Percentiles rank a stretch among this genome's conserved stretches.
Conservation (phyloP, 2,797 vertebrate genomes). For the Holocentrus rufus region DNA sequence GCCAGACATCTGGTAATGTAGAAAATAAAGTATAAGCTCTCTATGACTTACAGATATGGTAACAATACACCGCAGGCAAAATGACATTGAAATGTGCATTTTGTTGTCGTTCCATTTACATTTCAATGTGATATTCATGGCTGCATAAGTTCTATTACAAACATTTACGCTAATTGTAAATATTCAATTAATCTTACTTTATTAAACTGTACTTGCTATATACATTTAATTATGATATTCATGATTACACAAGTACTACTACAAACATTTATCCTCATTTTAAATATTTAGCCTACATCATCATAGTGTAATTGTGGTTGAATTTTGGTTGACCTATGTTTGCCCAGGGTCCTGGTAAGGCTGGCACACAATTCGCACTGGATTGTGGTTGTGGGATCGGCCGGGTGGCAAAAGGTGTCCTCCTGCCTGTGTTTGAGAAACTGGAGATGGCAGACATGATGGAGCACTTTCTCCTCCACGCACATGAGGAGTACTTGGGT, state of each 20-base stretch:
- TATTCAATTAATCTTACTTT: not conserved
- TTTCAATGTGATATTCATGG: not conserved
- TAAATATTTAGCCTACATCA: not conserved
- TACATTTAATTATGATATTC: not conserved
- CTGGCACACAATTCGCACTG: conserved; percentile 86
- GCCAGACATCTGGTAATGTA: conserved; percentile 59
- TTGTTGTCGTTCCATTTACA: not conserved
- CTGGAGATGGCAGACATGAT: conserved; percentile 96
- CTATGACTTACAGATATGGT: conserved; percentile 28
- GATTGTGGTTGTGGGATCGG: conserved; percentile 96
- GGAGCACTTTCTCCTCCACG: conserved; percentile 91
- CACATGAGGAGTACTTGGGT: conserved; percentile 90
- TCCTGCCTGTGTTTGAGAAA: conserved; percentile 90
- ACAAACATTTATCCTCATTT: not conserved
- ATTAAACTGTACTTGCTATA: no score
- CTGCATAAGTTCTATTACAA: not conserved
- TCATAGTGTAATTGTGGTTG: not conserved
- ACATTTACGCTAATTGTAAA: not conserved
- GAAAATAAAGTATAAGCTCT: not conserved
- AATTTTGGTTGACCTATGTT: not conserved
- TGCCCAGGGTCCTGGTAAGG: conserved; percentile 85
- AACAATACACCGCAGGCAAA: conserved; percentile 41
- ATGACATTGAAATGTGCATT: conserved; percentile 6
- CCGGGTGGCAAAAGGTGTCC: conserved; percentile 91
- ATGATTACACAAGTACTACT: not conserved